These are phyloP conservation scores for Cheirogaleus major DNA, from an alignment of 2,797 vertebrate genomes.

Conservation along the genomic window DNA sequence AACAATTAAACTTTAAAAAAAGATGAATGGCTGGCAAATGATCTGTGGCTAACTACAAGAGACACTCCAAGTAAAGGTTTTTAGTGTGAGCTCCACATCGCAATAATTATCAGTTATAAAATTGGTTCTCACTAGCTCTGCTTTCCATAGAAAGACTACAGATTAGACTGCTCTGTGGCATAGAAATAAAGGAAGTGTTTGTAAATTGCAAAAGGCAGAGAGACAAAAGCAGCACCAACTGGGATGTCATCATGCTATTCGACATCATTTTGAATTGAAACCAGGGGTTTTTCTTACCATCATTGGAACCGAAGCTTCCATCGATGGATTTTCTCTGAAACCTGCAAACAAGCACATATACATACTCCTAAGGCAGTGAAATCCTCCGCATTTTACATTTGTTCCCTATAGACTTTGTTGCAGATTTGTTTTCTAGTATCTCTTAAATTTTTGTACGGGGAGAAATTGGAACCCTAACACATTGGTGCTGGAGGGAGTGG, in stretches of 20 bases:
- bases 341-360: constrained; percentile 81
- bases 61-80: neutral
- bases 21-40: neutral
- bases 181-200: neutral
- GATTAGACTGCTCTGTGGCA: neutral
- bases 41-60: neutral
- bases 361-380: neutral
- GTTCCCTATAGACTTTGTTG: neutral
- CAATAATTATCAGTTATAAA: neutral
- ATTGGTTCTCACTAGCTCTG: neutral
- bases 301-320: constrained; percentile 79
- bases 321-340: constrained; percentile 79
- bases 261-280: neutral
- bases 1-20: neutral
- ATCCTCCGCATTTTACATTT: constrained; percentile 1
- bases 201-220: constrained; percentile 37
- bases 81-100: neutral
- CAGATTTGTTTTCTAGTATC: neutral
- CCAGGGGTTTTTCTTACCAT: constrained; percentile 81
- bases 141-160: neutral
- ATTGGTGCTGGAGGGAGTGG: neutral
- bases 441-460: neutral
- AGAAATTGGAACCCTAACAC: neutral
- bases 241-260: neutral
- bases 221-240: neutral